A percentile compares a stretch with the other conserved stretches of the same genome.
Conservation (phyloP, 2,888 invertebrate genomes). For the Volucella inanis region DNA sequence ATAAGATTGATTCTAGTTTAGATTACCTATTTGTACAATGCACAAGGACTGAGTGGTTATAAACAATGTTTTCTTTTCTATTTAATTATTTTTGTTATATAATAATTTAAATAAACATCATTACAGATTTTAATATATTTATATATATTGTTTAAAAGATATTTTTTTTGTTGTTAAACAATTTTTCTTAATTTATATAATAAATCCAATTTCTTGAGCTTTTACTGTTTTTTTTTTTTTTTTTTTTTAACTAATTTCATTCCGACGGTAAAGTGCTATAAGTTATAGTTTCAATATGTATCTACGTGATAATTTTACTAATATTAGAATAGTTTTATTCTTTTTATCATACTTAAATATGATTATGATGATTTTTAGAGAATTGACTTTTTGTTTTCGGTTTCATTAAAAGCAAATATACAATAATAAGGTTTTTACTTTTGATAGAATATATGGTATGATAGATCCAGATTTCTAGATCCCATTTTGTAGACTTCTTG, state of each 20-base stretch:
- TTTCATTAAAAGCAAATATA: too few relatives aligned
- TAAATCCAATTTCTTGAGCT: constrained; percentile 27
- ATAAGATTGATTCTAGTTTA: background rate
- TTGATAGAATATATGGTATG: too few relatives aligned
- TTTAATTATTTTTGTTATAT: background rate
- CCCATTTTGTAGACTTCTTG: too few relatives aligned
- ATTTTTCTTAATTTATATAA: background rate
- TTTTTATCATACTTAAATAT: background rate
- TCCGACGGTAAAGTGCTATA: constrained; percentile 18
- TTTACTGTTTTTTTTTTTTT: constrained; percentile 5
- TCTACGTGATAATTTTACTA: too few relatives aligned
- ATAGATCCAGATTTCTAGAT: too few relatives aligned
- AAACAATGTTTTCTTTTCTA: background rate
- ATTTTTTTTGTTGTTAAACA: background rate
- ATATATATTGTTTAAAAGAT: background rate
- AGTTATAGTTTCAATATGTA: background rate
- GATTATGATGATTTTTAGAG: constrained; percentile 6
- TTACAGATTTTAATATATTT: background rate
- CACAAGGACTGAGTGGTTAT: background rate
- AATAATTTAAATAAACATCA: background rate
- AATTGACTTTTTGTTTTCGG: constrained; percentile 11
- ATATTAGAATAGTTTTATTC: background rate
- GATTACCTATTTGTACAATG: background rate
- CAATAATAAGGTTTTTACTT: too few relatives aligned
- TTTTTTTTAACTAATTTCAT: background rate